A percentile compares a stretch with the other conserved stretches of the same genome.
Conservation (phyloP, 2,888 invertebrate genomes). For the Ophonus ardosiacus region DNA sequence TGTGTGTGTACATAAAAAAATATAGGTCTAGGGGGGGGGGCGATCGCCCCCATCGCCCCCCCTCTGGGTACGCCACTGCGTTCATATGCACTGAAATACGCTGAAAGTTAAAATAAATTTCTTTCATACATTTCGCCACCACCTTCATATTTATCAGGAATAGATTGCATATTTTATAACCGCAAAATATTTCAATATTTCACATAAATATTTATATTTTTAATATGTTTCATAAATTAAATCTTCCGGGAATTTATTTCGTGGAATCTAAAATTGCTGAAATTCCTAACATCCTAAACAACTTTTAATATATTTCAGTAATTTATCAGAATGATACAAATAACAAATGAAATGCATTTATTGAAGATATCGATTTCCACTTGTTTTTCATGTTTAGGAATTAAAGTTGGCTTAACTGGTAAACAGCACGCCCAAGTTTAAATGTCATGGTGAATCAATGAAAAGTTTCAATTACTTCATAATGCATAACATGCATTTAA, state of each 20-base stretch:
- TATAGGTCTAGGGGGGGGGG: too few species aligned
- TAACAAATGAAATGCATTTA: not conserved
- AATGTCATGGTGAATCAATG: not conserved
- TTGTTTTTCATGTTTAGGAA: not conserved
- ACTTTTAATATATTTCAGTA: not conserved
- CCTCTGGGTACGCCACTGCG: too few species aligned
- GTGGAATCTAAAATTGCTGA: not conserved
- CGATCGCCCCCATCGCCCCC: too few species aligned
- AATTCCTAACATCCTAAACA: not conserved
- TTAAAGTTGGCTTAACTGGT: not conserved
- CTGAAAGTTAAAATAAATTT: not conserved
- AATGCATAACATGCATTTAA: conserved; percentile 18
- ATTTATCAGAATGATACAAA: not conserved
- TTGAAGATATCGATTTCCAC: not conserved
- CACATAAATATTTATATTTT: not conserved
- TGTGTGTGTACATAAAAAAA: too few species aligned
- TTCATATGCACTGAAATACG: not conserved
- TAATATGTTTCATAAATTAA: not conserved
- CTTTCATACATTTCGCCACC: not conserved
- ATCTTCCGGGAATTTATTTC: not conserved
- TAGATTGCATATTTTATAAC: not conserved
- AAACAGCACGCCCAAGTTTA: not conserved
- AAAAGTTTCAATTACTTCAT: conserved; percentile 15
- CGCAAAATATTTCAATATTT: not conserved
- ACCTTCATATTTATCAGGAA: not conserved